Evolutionary conservation across 2,888 invertebrate genomes (phyloP), one percentile per base, ranked within the genome.

Genomic region (Dichetophora obliterata): DNA sequence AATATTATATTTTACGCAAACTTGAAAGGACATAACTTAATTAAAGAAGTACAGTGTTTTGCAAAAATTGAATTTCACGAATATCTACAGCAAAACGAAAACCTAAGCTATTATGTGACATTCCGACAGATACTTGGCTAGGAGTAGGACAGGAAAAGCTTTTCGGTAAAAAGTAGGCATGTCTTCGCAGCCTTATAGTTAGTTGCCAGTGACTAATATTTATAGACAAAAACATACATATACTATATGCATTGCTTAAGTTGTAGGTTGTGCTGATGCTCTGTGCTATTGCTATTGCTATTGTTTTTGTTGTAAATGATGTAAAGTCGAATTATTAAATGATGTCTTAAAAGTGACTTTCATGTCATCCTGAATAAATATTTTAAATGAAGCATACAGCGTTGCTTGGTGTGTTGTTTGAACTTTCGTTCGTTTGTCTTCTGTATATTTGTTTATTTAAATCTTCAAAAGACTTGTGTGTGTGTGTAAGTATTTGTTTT

Each of bases 311-410:
- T 68, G 61, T 34, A 66, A 59, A 57, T 72, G 48, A 75, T 69
- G 61, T 72, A 75, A 72, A 75, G 72, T 75, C 75, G 77, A 59
- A 77, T 77, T 75, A 77, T 43, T 65, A 72, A 77, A 77, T 77
- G 72, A 77, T 57, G 77, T 71, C 77, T 77, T 75, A 24, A 72
- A 75, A 77, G 77, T 57, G 43, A 24, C 77, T 72, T 75, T 75
- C 65, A 61, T 69, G 75, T 61, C 72, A 77, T 63, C 37, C 77
- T 70, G 52, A 75, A 71, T 68, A 75, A 77, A 75, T 70, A 77
- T 74, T 77, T 75, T 75, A 77, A 75, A 34, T 59, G 24, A 61
- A 77, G 73, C 69, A 69, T 65, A 65, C 27, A 59, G 22, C 16
- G 14, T 59, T 16, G 27, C 24, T 43, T 43, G 43, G 43, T 43